Percentiles rank a stretch among this genome's conserved stretches.
phyloP scores from a whole-genome alignment of 2,113 vertebrate species.

The Cnemophilus loriae region DNA sequence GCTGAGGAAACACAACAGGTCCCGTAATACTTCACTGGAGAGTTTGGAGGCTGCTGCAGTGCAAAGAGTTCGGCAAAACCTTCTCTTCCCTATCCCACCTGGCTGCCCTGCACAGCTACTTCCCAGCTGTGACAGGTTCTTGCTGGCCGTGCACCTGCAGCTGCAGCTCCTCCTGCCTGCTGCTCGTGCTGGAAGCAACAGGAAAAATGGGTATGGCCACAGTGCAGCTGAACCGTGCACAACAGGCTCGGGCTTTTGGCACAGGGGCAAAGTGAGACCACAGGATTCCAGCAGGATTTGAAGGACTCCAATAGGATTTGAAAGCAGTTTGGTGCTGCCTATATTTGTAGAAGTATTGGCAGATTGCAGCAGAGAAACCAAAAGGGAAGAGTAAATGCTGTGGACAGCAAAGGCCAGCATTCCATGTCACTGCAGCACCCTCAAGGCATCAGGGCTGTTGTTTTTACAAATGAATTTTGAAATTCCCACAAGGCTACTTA shows the following conservation, averaged over 20 bases:
- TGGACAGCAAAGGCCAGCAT: neutral
- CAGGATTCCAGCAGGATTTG: neutral
- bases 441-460: neutral
- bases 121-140: neutral
- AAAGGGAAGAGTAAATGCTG: neutral
- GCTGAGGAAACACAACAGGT: neutral
- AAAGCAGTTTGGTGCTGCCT: neutral
- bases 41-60: neutral
- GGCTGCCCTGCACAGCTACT: neutral
- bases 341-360: neutral
- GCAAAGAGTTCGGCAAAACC: neutral
- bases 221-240: neutral
- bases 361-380: neutral
- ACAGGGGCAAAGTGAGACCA: accelerated
- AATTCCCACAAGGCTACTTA: neutral
- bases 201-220: neutral
- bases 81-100: neutral
- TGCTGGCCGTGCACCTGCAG: neutral
- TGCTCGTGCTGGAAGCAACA: neutral
- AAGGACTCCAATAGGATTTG: neutral
- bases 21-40: neutral
- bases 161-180: neutral
- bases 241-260: neutral
- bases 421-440: neutral
- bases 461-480: neutral